A percentile compares a stretch with the other conserved stretches of the same genome.
Evolutionary conservation across 2,113 vertebrate species (phyloP).

Genomic region (Marcusenius ussheri): DNA sequence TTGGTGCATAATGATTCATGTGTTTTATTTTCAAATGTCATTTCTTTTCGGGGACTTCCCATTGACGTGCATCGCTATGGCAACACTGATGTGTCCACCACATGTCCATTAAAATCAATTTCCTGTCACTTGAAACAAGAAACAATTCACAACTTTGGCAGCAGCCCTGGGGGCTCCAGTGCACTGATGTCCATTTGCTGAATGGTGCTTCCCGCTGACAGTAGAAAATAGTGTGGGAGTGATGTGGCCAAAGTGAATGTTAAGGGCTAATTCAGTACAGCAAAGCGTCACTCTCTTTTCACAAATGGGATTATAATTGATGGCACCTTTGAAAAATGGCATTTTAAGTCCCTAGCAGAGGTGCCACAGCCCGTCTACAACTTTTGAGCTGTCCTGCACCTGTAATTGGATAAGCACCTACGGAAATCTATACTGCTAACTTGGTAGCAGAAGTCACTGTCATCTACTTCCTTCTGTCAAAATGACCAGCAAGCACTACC

Average conservation of each 20-base stretch:
- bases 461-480: background rate
- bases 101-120: slow-evolving; percentile 2
- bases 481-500: background rate
- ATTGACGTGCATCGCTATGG: background rate
- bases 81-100: background rate
- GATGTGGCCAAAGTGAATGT: background rate
- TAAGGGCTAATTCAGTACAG: background rate
- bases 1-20: background rate
- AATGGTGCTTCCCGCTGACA: background rate
- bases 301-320: background rate
- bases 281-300: background rate
- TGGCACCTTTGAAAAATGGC: slow-evolving; percentile 4
- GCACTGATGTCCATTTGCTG: background rate
- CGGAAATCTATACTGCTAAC: background rate
- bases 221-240: background rate
- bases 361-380: background rate
- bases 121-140: background rate
- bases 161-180: background rate
- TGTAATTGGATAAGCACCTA: slow-evolving; percentile 1
- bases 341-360: background rate
- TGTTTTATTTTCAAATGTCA: background rate
- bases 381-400: background rate
- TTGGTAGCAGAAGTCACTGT: background rate
- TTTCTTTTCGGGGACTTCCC: background rate
- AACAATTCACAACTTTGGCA: slow-evolving; percentile 1